Evolutionary conservation across 2,113 vertebrate species (phyloP), one percentile per base, ranked within the genome.

Genomic region (Lasiurus cinereus): DNA sequence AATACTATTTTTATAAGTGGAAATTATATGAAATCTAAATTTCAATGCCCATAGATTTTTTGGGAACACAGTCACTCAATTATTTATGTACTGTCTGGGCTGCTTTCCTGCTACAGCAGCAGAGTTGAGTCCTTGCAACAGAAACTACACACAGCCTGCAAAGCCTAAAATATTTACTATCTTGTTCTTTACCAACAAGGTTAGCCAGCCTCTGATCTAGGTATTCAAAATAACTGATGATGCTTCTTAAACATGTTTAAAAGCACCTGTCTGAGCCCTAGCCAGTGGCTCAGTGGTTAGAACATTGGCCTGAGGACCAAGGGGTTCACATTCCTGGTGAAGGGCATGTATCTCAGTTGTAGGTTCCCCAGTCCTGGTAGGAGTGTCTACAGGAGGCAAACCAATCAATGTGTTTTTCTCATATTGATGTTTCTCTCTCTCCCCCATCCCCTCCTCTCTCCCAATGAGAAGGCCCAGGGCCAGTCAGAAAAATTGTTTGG

Each of bases 11-110:
- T 77, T 54, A 84, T 27, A 77, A n/a, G 11, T 82, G 15, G 77
- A 93, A 78, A 88, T 76, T 76, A 83, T n/a, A 48, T 70, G 24
- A 77, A 90, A 88, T 88, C 80, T 84, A 14, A 14, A 73, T 90
- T 88, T 90, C 66, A 67, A 2, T 62, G 46, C 48, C 56, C 67
- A 29, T 52, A 64, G 36, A n/a, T 50, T 59, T 74, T 74, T 21
- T 14, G 43, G 67, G n/a, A 56, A 39, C 29, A 59, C 16, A 22
- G 48, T 27, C 21, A 13, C n/a, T 89, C 5, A 0, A 36, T 87
- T 5, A 24, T 33, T 74, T 91, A 1, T 7, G 1, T 56, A 7
- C 21, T 36, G 9, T 50, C 64, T 31, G 0, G 21, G 50, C 87
- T 24, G 36, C 33, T 84, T 39, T 67, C n/a, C 2, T 16, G 2